phyloP scores from a whole-genome alignment of 2,888 invertebrate species.

The Drosophila emarginata region DNA sequence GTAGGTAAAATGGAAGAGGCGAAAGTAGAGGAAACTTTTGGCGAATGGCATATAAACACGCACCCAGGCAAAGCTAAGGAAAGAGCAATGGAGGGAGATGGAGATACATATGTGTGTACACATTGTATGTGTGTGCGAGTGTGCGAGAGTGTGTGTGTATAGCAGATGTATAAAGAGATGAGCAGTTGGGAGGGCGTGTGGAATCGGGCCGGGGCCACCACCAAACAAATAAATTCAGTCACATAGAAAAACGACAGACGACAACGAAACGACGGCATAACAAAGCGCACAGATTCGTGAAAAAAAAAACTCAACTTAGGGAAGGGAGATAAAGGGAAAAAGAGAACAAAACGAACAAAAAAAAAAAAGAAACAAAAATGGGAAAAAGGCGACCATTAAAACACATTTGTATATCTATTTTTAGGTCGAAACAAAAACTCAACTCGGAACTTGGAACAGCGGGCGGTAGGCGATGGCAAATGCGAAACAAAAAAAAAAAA shows the following conservation, averaged over 20 bases:
- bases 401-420: constrained; percentile 78
- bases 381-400: constrained; percentile 75
- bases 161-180: background rate
- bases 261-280: constrained; percentile 65
- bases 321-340: constrained; percentile 18
- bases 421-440: constrained; percentile 58
- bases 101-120: background rate
- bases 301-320: background rate
- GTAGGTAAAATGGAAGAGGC: constrained; percentile 17
- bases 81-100: background rate
- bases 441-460: constrained; percentile 25
- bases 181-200: background rate
- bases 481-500: constrained; percentile 4
- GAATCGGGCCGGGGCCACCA: background rate
- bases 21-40: constrained; percentile 64
- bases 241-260: constrained; percentile 72
- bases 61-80: constrained; percentile 46
- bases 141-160: background rate
- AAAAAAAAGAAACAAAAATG: background rate
- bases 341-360: constrained; percentile 12
- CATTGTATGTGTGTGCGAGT: background rate
- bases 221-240: constrained; percentile 69
- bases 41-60: constrained; percentile 71
- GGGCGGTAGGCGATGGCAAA: constrained; percentile 8
- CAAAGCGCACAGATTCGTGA: constrained; percentile 71